These are phyloP conservation scores for Limnodromus scolopaceus DNA, from an alignment of 2,797 vertebrate genomes.

Conservation along the genomic window DNA sequence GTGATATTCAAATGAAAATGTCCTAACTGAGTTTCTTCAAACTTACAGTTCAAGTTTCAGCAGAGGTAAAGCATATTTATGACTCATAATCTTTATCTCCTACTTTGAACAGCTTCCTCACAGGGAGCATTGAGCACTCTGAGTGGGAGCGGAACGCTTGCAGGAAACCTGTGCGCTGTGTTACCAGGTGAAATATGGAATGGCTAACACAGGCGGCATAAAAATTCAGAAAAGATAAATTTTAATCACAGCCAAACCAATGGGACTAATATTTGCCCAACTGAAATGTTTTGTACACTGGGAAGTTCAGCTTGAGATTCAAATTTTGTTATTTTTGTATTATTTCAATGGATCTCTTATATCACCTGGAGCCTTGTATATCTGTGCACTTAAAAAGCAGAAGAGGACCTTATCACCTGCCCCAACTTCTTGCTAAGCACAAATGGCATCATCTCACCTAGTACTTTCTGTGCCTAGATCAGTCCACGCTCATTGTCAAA, in stretches of 20 bases:
- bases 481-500: background rate
- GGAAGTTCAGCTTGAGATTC: background rate
- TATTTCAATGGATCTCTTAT: background rate
- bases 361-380: background rate
- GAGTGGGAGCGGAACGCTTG: background rate
- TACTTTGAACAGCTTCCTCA: background rate
- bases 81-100: too few species aligned
- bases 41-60: background rate
- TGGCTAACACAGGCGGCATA: background rate
- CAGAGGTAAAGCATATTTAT: background rate
- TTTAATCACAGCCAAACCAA: background rate
- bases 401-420: background rate
- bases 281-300: background rate
- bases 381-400: background rate
- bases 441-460: fast-evolving
- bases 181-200: background rate
- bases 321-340: background rate
- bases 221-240: background rate
- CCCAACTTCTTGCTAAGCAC: background rate
- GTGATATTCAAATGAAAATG: background rate
- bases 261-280: background rate
- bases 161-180: background rate
- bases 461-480: background rate
- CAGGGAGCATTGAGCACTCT: background rate
- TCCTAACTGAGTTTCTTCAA: background rate